Evolutionary conservation across 2,888 invertebrate species (phyloP), one percentile per base, ranked within the genome.

Genomic region (Isotomurus palustris): DNA sequence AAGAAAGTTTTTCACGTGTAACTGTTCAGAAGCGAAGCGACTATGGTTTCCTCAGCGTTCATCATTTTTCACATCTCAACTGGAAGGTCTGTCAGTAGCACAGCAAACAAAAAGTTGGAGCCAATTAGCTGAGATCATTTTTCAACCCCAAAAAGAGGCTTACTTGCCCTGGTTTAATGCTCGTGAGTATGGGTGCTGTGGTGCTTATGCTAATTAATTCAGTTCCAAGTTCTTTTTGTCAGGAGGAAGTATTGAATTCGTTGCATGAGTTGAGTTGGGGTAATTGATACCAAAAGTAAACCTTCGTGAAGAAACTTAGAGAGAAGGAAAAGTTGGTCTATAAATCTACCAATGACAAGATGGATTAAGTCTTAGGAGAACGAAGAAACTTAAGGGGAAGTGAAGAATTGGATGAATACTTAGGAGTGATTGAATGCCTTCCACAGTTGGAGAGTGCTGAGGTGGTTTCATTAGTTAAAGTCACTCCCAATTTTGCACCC

Each of bases 241-340:
- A n/a, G n/a, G n/a, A n/a, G n/a, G n/a, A n/a, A n/a, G n/a, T n/a
- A n/a, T n/a, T n/a, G n/a, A n/a, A n/a, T n/a, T n/a, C n/a, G n/a
- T n/a, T n/a, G n/a, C n/a, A n/a, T n/a, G n/a, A n/a, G n/a, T n/a
- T n/a, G 12, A 24, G 22, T 12, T 6, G 43, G 24, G 43, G 43
- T 43, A 43, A 43, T 43, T 43, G 43, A 43, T 43, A 43, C n/a
- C n/a, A n/a, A n/a, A n/a, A n/a, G n/a, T n/a, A 43, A 10, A 19
- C 43, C 24, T 43, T 43, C 5, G 22, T 43, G 12, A 32, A n/a
- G n/a, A n/a, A n/a, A n/a, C n/a, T n/a, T n/a, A n/a, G n/a, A n/a
- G n/a, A n/a, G n/a, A n/a, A 22, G 43, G 43, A 24, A 43, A 43
- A 43, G 22, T 43, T 43, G 21, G 12, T 6, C 43, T 5, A 43